A percentile compares a stretch with the other conserved stretches of the same genome.
Evolutionary conservation across 2,888 invertebrate species (phyloP).

Genomic region (Plagodis dolabraria): DNA sequence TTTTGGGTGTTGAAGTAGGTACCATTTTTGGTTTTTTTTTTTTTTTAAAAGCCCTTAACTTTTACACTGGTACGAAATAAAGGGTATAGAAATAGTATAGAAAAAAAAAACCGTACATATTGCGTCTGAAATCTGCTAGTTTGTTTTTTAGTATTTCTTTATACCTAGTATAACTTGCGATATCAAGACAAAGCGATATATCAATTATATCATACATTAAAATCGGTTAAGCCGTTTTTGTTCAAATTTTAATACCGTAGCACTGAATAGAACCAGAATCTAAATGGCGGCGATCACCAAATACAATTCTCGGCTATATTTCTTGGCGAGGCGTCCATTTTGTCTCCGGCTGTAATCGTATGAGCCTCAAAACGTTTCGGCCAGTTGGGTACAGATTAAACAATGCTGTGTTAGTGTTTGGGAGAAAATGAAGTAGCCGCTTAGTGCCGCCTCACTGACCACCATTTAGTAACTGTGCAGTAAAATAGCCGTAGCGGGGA

Average conservation of each 20-base stretch:
- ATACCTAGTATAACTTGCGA: no score
- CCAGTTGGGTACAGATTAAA: constrained; percentile 2
- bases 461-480: constrained; percentile 5
- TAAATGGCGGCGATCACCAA: constrained; percentile 23
- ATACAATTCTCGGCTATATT: constrained; percentile 38
- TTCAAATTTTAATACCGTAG: constrained; percentile 11
- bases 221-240: no score
- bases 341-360: constrained; percentile 40
- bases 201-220: no score
- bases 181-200: no score
- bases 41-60: no score
- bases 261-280: constrained; percentile 7
- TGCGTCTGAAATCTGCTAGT: no score
- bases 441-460: constrained; percentile 17
- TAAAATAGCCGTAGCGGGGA: constrained; percentile 15
- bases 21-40: no score
- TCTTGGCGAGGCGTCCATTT: constrained; percentile 38
- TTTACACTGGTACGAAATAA: no score
- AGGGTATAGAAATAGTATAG: no score
- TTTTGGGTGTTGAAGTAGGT: no score
- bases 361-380: constrained; percentile 36
- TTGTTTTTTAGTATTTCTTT: no score
- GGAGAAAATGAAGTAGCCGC: constrained; percentile 13
- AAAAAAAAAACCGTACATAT: no score
- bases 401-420: not conserved